Evolutionary conservation across 2,113 vertebrate genomes (phyloP).

Genomic region (Malaclemys terrapin): DNA sequence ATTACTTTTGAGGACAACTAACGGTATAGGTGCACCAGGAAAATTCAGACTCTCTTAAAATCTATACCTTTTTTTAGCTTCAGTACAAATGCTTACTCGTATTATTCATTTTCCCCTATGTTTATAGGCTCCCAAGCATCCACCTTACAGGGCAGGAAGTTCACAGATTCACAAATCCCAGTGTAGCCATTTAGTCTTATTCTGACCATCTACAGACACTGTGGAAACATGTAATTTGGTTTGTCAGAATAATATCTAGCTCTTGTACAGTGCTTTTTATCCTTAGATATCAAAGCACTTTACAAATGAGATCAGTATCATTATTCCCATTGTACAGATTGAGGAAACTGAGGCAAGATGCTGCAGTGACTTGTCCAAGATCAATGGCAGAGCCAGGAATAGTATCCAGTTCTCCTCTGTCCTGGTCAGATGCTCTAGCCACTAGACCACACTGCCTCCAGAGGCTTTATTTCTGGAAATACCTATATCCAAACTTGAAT

Average conservation of each 20-base stretch:
- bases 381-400: no score
- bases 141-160: neutral
- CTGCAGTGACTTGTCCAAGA: no score
- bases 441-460: no score
- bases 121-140: neutral
- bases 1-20: neutral
- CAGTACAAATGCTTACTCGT: neutral
- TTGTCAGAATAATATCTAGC: neutral
- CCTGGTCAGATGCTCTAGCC: no score
- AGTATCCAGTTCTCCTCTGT: no score
- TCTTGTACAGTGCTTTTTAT: no score
- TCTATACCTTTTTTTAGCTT: rapidly evolving
- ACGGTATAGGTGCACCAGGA: neutral
- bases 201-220: neutral
- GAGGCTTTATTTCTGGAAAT: neutral
- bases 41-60: neutral
- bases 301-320: no score
- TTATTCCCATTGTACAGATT: no score
- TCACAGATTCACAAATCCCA: neutral
- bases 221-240: neutral
- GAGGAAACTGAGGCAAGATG: no score
- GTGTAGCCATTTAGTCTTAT: neutral
- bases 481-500: neutral
- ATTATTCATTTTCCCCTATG: neutral
- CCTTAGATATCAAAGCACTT: no score